Conservation (phyloP, 2,888 invertebrate genomes). For the Dusona sp. region DNA sequence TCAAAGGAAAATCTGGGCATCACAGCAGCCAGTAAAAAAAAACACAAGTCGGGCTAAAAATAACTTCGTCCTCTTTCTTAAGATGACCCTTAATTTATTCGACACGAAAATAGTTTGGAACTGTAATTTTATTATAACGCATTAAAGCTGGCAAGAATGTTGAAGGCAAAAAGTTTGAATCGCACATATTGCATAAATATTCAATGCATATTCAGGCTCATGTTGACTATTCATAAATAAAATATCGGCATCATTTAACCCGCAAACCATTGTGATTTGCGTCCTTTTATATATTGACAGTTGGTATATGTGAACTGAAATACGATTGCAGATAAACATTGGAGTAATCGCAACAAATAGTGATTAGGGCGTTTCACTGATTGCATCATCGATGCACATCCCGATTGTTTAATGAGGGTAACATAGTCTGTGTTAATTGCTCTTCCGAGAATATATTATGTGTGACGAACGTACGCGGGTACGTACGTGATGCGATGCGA, state of each 20-base stretch:
- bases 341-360: slow-evolving; percentile 47
- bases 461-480: slow-evolving; percentile 30
- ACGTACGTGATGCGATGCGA: slow-evolving; percentile 39
- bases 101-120: not conserved
- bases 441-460: slow-evolving; percentile 43
- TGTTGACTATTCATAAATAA: slow-evolving; percentile 3
- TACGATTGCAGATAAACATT: slow-evolving; percentile 51
- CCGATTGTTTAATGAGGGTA: slow-evolving; percentile 60
- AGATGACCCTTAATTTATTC: not conserved
- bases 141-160: not conserved
- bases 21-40: not conserved
- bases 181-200: not conserved
- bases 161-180: not conserved
- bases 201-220: not conserved
- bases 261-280: not conserved
- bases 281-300: not conserved
- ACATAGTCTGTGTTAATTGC: slow-evolving; percentile 61
- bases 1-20: not conserved
- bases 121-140: not conserved
- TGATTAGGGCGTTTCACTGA: slow-evolving; percentile 64
- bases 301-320: slow-evolving; percentile 15
- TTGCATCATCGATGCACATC: slow-evolving; percentile 67
- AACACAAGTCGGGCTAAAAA: slow-evolving; percentile 23
- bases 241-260: not conserved
- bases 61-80: not conserved